phyloP scores from a whole-genome alignment of 2,113 vertebrate species.

The Ciconia maguari region DNA sequence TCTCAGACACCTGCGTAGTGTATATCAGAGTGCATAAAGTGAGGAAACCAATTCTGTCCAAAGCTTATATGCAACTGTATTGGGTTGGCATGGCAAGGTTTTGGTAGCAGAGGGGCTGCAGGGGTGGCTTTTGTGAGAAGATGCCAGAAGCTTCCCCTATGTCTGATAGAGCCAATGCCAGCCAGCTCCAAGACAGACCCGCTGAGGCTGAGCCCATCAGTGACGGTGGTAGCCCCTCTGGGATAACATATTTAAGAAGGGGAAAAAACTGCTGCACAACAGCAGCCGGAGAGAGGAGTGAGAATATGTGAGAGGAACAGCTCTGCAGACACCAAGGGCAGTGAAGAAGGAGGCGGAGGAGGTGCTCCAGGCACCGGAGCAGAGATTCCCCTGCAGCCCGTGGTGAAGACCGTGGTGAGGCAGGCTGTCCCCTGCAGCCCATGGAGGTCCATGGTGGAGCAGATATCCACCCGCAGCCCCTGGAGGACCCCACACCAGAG shows the following conservation, averaged over 20 bases:
- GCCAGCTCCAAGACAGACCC: rapidly evolving
- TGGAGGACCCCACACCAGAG: not conserved
- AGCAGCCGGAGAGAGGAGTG: not conserved
- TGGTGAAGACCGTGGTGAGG: not conserved
- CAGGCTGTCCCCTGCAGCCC: not conserved
- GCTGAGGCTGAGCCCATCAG: rapidly evolving
- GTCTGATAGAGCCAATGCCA: not conserved
- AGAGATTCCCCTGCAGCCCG: not conserved
- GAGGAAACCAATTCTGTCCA: not conserved
- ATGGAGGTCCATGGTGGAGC: no score
- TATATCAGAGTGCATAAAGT: not conserved
- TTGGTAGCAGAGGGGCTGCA: not conserved
- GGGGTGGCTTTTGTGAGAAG: not conserved
- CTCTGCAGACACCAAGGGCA: not conserved
- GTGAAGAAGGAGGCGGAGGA: no score
- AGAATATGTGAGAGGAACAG: not conserved
- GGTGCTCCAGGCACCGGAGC: not conserved
- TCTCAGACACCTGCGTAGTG: not conserved
- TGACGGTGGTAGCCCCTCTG: rapidly evolving
- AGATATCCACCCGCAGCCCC: not conserved
- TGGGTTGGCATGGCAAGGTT: not conserved
- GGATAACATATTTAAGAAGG: not conserved
- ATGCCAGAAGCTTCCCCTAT: not conserved
- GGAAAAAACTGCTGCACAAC: not conserved
- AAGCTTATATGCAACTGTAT: not conserved